Evolutionary conservation across 2,888 invertebrate species (phyloP), one percentile per base, ranked within the genome.

Genomic region (Ochlodes sylvanus): DNA sequence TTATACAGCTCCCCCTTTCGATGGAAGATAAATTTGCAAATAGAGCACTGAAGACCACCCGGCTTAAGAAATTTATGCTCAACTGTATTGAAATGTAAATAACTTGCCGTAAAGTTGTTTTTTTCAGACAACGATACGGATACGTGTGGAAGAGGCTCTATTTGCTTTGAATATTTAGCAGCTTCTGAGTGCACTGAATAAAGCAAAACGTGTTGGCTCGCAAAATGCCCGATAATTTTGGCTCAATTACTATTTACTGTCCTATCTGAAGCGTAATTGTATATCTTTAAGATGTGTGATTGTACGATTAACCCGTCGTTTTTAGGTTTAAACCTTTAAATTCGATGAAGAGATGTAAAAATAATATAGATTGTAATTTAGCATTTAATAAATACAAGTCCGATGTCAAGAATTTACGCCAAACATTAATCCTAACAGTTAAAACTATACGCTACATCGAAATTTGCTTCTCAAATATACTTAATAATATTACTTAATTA

Each of bases 11-110:
- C 79, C 79, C 80, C 79, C 78, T 83, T 84, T 82, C 86, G 87
- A 87, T 86, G 85, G 81, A 81, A 87, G 85, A 89, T 89, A 88
- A 87, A 89, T 87, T 88, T 87, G 84, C 86, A 86, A 88, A 87
- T 85, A 85, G 85, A 76, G 75, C 56, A 62, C 61, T 54, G 67
- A 74, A 73, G 83, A 84, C 79, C 82, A 80, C 80, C 84, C 80
- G 79, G 80, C 81, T 78, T 74, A 79, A 78, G 78, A 81, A 84
- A 84, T 86, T 85, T 79, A 79, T 80, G 76, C 74, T 71, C 74
- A 75, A 72, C 74, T 70, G 71, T 75, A 83, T 83, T 86, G 81
- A 86, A 86, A 89, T 87, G 88, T 83, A 85, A 87, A 89, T 86
- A 82, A 76, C 76, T 75, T 75, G 77, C 77, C 80, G 76, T 76